Evolutionary conservation across 2,888 invertebrate genomes (phyloP), one percentile per base, ranked within the genome.

Genomic region (Globia sparganii): DNA sequence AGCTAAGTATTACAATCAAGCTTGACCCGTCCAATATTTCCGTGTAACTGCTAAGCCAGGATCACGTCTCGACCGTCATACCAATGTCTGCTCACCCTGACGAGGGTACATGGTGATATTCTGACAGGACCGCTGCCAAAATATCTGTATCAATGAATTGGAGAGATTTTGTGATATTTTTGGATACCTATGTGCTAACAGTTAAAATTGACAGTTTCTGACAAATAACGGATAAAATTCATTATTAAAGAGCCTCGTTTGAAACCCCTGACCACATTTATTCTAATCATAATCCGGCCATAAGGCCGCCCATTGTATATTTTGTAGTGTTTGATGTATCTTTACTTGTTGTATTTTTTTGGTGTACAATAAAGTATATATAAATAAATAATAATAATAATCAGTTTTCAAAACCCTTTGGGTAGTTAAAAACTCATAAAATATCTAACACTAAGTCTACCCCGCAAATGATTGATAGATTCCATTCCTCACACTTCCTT

Each of bases 101-200:
- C 68, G 56, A 85, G 85, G 85, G 85, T 81, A 6, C 61, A 9
- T 62, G 81, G 31, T 80, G 74, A 79, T 84, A 56, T 70, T 69
- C 65, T 58, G 82, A 72, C 71, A 70, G 64, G 46, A 28, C 1
- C 1, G 21, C 65, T 69, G 64, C 58, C 68, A 53, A 56, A 75
- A 75, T 72, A 65, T 58, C 34, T 49, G 46, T 43, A 58, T 34
- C 18, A 84, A 80, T 71, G 21, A 81, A 72, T 59, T 68, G 18
- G n/a, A 59, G 2, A 31, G 31, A 34, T 56, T 40, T 6, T 31
- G 31, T 2, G 15, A 40, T 37, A 18, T 40, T 15, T 37, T 40
- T 21, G 13, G 21, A 13, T 28, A n/a, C 37, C 0, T 6, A 21
- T 2, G 25, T 40, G 25, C 21, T 13, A 18, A 34, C 25, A 53